These are phyloP conservation scores for Regulus satrapa DNA, from an alignment of 2,113 vertebrate genomes.

Conservation along the genomic window DNA sequence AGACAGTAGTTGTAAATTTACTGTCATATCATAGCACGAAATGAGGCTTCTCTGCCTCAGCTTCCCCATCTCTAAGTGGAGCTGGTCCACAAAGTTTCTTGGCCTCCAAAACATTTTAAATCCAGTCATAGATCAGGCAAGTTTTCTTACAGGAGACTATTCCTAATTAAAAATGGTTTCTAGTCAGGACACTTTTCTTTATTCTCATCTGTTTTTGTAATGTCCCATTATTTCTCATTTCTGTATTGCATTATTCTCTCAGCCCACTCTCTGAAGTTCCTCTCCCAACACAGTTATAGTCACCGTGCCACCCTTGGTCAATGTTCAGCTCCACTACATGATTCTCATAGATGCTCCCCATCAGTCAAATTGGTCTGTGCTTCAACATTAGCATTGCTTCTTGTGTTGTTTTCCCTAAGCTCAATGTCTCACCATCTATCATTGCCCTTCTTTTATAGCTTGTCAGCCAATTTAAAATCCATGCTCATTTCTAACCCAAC, in stretches of 20 bases:
- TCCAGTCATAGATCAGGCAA: neutral
- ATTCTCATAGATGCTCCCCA: neutral
- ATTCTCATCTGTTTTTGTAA: neutral
- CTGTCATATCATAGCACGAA: neutral
- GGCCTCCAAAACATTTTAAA: neutral
- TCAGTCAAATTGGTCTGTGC: neutral
- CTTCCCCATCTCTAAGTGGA: neutral
- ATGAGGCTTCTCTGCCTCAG: neutral
- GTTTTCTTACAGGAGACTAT: neutral
- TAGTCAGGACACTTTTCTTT: neutral
- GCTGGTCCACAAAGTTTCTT: neutral
- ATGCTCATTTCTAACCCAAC: neutral
- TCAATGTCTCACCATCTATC: neutral
- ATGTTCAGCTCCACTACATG: neutral
- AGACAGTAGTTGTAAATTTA: neutral
- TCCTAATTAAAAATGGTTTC: neutral
- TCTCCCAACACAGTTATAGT: neutral
- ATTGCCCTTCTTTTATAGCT: neutral
- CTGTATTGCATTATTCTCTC: neutral
- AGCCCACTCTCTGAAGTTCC: neutral
- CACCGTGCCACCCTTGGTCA: neutral
- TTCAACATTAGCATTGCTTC: neutral
- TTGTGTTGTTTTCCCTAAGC: neutral
- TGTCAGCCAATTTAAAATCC: conserved; percentile 1
- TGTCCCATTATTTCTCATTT: neutral